Evolutionary conservation across 1,140 invertebrate genomes (phyloP).

Genomic region (Armadillidium nasatum): DNA sequence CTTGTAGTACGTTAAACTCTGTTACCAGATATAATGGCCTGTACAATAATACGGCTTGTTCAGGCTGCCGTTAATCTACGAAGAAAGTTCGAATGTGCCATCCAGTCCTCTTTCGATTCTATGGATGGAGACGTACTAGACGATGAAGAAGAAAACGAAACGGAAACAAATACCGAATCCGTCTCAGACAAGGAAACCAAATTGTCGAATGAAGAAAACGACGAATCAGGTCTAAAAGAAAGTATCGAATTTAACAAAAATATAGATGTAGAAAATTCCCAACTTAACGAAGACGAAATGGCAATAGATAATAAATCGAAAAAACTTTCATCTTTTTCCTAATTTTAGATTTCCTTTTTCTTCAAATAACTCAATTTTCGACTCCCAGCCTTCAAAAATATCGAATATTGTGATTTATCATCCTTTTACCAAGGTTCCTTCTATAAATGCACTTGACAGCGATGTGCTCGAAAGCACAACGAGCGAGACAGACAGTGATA

Average conservation of each 20-base stretch:
- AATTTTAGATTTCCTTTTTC: not conserved
- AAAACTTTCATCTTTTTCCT: too few species aligned
- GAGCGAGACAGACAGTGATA: constrained; percentile 9
- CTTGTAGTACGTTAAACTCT: too few species aligned
- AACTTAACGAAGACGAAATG: too few species aligned
- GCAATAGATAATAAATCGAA: too few species aligned
- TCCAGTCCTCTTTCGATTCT: constrained; percentile 39
- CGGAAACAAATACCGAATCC: not conserved
- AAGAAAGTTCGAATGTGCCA: constrained; percentile 34
- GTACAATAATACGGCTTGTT: constrained; percentile 36
- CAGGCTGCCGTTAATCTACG: constrained; percentile 37
- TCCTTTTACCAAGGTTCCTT: not conserved
- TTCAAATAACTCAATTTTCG: not conserved
- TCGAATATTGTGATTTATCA: constrained; percentile 4
- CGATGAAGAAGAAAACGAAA: constrained; percentile 8
- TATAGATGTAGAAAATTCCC: too few species aligned
- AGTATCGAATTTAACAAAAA: not conserved
- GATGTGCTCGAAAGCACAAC: not conserved
- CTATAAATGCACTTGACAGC: not conserved
- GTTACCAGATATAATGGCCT: constrained; percentile 23
- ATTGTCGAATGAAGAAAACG: not conserved
- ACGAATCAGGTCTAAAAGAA: not conserved
- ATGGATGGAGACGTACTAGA: constrained; percentile 31
- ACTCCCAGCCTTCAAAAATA: not conserved
- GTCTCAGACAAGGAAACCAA: not conserved